Base-by-base conservation (phyloP, 35 echinoderm and acorn worm species). In the Heliocidaris erythrogramma region DNA sequence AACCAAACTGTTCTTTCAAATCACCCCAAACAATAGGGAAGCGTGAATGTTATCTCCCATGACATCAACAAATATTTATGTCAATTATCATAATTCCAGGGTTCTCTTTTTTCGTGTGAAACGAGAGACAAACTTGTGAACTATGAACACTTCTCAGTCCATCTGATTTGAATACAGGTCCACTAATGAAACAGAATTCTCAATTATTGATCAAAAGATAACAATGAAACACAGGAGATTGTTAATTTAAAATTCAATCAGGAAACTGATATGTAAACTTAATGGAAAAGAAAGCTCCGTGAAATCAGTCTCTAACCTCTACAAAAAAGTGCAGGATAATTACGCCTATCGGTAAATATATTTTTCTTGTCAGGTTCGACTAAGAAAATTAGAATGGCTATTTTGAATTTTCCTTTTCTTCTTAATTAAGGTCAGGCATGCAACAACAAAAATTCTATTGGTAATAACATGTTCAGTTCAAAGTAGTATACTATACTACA, bases 151-250 rank as follows among this genome's bases (percentile, higher is more conserved):
- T 78, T n/a, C 65, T 18, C 65, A 78, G 65, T 78, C 65, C 65
- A 24, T n/a, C 65, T 78, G 65, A 78, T 78, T 6, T 78, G 65
- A 78, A 78, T 78, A 18, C 18, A 18, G 27, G 21, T 27, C 17
- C 27, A 7, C 65, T 78, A 78, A 78, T 78, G 65, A 78, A 27
- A 18, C 65, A 78, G 65, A 78, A 78, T 78, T 78, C 18, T 78
- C 65, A 78, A 78, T 18, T 78, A 78, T 78, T 78, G 65, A 78
- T 78, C 65, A 78, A 78, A n/a, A 78, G 65, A 78, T 78, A 78
- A 78, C 65, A 78, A 78, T 78, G 65, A 78, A 7, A 78, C 65
- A 78, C 21, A 78, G 65, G 65, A 27, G 65, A 78, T 78, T 78
- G 65, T 24, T 78, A 78, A 78, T 78, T 78, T 78, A 78, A 78